Percentiles rank a stretch among this genome's conserved stretches.
phyloP scores from a whole-genome alignment of 2,113 vertebrate species.

The Vidua macroura region DNA sequence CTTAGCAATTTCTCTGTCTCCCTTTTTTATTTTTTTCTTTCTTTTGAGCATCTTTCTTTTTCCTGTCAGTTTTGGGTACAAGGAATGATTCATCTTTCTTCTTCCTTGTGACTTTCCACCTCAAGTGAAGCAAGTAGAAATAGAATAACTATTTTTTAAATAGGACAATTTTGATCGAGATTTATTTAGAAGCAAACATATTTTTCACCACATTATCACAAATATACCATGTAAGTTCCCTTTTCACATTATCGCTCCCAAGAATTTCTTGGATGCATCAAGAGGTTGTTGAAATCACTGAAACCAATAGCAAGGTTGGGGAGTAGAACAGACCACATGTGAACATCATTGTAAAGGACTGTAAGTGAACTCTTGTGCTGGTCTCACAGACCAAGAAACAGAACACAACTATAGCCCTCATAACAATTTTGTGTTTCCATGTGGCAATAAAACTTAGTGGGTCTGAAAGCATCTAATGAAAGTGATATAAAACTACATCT shows the following conservation, averaged over 20 bases:
- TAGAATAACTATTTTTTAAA: not conserved
- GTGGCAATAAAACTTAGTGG: not conserved
- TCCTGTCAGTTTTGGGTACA: not conserved
- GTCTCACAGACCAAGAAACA: not conserved
- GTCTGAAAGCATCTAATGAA: conserved; percentile 6
- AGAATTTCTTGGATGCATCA: not conserved
- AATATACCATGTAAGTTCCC: not conserved
- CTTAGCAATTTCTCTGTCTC: not conserved
- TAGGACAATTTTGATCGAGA: not conserved
- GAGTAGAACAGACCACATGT: not conserved
- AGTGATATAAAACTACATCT: not conserved
- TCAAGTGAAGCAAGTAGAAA: not conserved
- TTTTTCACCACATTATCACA: not conserved
- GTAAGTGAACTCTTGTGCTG: not conserved
- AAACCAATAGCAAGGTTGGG: not conserved
- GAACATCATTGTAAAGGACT: not conserved
- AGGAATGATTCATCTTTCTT: not conserved
- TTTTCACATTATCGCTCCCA: not conserved
- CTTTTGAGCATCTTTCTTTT: not conserved
- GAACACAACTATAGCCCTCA: not conserved
- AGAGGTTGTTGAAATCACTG: not conserved
- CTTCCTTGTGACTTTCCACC: not conserved
- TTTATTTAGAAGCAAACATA: not conserved
- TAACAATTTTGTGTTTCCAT: not conserved
- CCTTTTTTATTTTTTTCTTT: no score